Base-by-base conservation (phyloP, 2,888 invertebrate species). In the Notocelia uddmanniana region DNA sequence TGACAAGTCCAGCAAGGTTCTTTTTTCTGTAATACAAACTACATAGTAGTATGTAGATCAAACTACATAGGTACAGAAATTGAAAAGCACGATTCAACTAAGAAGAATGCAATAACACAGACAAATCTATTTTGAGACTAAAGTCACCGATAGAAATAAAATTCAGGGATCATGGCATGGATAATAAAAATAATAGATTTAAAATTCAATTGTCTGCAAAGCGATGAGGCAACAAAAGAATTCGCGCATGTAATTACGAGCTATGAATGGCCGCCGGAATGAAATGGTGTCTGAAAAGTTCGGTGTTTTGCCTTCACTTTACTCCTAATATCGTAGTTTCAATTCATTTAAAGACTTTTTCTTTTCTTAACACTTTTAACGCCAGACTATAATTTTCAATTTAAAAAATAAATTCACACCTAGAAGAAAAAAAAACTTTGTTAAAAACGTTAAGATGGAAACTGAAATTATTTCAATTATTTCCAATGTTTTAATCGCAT, bases 261-360 rank as follows among this genome's bases (percentile, higher is more conserved):
- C 79, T 81, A 83, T 83, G 85, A 87, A 88, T 83, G 79, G 80
- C 75, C 78, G 78, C 78, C 76, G 74, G 79, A 86, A 85, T 85
- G 81, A 78, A 83, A 85, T 83, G 83, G 82, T 77, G 90, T 90
- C 89, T 90, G 89, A 84, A 86, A 89, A 90, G 82, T 91, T 90
- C 79, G 75, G 74, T 74, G 75, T 81, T 81, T 81, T 76, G 77
- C 80, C 76, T 75, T 74, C 78, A 79, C 76, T 78, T 78, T 57
- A 69, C 68, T 69, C 48, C 68, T 74, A 74, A 75, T 79, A 67
- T 67, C 50, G 68, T 69, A 75, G 64, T 74, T 75, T 48, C 68
- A 63, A 76, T 73, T 75, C 72, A 73, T 73, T 74, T 66, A 67
- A 19, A 34, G 59, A 52, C 45, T 50, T 45, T 59, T 68, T 58